phyloP scores from a whole-genome alignment of 2,888 invertebrate genomes.

The Temnothorax unifasciatus region DNA sequence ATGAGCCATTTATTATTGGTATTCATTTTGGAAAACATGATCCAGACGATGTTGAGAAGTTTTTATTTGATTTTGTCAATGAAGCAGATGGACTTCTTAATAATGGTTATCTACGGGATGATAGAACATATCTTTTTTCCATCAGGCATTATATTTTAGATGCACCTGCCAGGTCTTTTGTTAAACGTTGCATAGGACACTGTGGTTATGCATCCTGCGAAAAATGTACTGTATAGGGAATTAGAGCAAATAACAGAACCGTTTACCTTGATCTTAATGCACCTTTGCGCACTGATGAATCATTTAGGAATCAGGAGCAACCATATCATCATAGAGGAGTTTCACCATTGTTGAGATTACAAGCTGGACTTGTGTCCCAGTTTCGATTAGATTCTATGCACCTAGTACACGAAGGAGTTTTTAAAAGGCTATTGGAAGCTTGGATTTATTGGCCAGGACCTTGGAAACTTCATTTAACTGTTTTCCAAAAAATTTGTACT shows the following conservation, averaged over 20 bases:
- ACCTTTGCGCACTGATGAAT: background rate
- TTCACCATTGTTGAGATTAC: background rate
- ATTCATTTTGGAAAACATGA: background rate
- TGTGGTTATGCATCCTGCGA: background rate
- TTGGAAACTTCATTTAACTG: background rate
- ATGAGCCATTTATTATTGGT: slow-evolving; percentile 13
- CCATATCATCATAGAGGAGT: background rate
- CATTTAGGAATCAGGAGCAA: background rate
- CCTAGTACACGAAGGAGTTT: background rate
- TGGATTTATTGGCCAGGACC: background rate
- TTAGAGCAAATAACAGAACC: background rate
- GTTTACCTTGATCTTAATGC: background rate
- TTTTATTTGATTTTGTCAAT: background rate
- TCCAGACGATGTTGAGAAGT: background rate
- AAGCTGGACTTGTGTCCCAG: background rate
- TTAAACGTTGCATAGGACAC: background rate
- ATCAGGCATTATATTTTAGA: background rate
- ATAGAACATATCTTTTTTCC: background rate
- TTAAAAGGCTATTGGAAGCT: background rate
- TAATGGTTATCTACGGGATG: background rate
- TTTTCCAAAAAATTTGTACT: too few species aligned
- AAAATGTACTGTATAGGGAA: background rate
- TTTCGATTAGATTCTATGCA: background rate
- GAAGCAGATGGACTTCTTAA: background rate
- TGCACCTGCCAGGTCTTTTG: background rate